phyloP scores from a whole-genome alignment of 2,888 invertebrate genomes.

The Himalopsyche anomala region DNA sequence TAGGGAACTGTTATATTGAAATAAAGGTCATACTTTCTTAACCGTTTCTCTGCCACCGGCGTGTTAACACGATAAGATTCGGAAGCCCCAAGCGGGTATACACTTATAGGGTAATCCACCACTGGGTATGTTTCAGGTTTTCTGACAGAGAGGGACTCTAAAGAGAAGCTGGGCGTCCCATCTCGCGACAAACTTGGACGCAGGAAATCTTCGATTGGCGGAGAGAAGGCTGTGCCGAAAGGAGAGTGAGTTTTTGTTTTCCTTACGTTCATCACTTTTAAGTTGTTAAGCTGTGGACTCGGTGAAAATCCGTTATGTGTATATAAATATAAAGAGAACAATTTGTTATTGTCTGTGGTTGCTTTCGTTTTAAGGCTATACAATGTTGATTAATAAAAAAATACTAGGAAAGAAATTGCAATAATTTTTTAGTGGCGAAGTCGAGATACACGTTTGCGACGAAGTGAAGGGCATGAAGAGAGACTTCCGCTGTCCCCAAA shows the following conservation, averaged over 20 bases:
- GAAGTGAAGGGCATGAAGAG: conserved; percentile 93
- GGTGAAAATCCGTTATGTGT: too few species aligned
- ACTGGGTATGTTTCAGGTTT: conserved; percentile 70
- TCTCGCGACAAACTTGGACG: conserved; percentile 74
- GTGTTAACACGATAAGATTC: too few species aligned
- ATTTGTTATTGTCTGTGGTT: too few species aligned
- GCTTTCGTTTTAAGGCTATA: too few species aligned
- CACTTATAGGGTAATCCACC: too few species aligned
- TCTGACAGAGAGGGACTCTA: conserved; percentile 71
- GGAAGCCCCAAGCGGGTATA: too few species aligned
- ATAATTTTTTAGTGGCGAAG: conserved; percentile 80
- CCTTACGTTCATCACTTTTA: neutral
- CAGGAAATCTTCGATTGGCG: conserved; percentile 73
- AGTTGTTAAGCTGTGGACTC: too few species aligned
- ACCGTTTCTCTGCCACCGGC: too few species aligned
- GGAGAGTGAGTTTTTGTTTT: conserved; percentile 72
- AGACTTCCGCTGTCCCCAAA: conserved; percentile 93
- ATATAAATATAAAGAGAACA: too few species aligned
- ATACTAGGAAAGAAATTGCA: neutral
- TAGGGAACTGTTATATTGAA: too few species aligned
- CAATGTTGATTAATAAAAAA: neutral
- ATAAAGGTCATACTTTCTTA: too few species aligned
- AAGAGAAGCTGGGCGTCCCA: conserved; percentile 58
- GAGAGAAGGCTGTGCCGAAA: conserved; percentile 70
- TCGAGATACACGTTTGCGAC: conserved; percentile 96